phyloP scores from a whole-genome alignment of 2,113 vertebrate genomes.

The Esox niger region DNA sequence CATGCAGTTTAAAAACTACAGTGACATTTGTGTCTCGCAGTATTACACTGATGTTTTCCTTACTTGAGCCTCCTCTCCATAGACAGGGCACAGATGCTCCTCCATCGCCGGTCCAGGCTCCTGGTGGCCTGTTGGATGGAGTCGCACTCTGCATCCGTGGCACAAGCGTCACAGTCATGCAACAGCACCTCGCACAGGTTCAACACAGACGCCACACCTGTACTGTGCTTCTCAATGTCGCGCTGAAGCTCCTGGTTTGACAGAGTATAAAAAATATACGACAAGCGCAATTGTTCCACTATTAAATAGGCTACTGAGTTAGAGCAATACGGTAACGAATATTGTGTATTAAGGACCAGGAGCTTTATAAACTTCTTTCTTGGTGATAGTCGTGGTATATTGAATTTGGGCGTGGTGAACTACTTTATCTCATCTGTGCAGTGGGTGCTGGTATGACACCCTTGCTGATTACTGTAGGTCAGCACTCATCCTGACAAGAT shows the following conservation, averaged over 20 bases:
- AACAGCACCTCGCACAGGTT: constrained; percentile 96
- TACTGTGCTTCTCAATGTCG: constrained; percentile 97
- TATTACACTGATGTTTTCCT: constrained; percentile 32
- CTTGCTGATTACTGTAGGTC: too few relatives aligned
- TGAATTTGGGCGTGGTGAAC: too few relatives aligned
- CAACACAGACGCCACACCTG: constrained; percentile 92
- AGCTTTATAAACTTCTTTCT: too few relatives aligned
- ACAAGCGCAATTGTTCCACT: too few relatives aligned
- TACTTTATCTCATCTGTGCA: too few relatives aligned
- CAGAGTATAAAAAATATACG: not conserved
- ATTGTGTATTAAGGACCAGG: too few relatives aligned
- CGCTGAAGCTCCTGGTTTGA: constrained; percentile 85
- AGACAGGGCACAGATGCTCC: constrained; percentile 94
- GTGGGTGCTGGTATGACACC: too few relatives aligned
- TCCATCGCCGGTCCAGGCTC: constrained; percentile 93
- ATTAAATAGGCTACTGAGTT: too few relatives aligned
- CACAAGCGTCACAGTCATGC: constrained; percentile 95
- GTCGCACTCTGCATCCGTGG: constrained; percentile 91
- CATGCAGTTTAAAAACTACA: too few relatives aligned
- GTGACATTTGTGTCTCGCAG: not conserved
- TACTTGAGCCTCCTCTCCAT: constrained; percentile 95
- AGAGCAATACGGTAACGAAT: too few relatives aligned
- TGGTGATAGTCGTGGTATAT: too few relatives aligned
- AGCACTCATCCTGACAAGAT: too few relatives aligned
- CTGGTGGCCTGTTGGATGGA: constrained; percentile 96